Base-by-base conservation (phyloP, 2,888 invertebrate species). In the Aleiodes testaceus region DNA sequence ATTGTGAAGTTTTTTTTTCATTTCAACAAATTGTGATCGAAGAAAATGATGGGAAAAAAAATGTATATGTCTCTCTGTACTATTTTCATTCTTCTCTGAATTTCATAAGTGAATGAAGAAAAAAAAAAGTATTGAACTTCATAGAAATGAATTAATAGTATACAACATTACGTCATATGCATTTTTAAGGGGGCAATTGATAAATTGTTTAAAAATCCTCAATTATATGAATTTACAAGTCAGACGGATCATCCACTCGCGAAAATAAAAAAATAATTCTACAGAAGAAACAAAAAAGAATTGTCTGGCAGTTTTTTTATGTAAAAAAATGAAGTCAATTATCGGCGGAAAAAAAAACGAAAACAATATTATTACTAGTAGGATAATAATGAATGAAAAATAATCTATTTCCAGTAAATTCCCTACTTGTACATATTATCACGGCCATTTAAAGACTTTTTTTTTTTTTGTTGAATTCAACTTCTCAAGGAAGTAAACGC, bases 181-280 rank as follows among this genome's bases (percentile, higher is more conserved):
- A 59, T 16, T 68, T 61, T 66, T 36, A 49, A 26, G 26, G 47
- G 16, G 22, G 66, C 30, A 22, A 47, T 52, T 64, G 50, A 55
- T 61, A 66, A 59, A 64, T 49, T 52, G 20, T 36, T 42, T 64
- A 55, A 65, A 36, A 16, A 30, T 36, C 7, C 36, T 36, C 36
- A 11, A 53, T 42, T 16, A 16, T 14, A 14, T 36, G 18, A 14
- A 59, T 36, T 50, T 68, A 14, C 7, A 44, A 72, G 53, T 66
- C 55, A 68, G 63, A 72, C 74, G 63, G 53, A 69, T 59, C 72
- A 72, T 72, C 72, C 69, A 74, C 69, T 53, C 68, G 26, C 14
- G 30, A 63, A 71, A 66, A 45, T 36, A 44, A 63, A 69, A 16
- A n/a, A 26, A 26, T 5, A 26, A 26, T 26, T 26, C 45, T n/a